Base-by-base conservation (phyloP, 1,140 invertebrate genomes). In the Thalassaphorura encarpata region DNA sequence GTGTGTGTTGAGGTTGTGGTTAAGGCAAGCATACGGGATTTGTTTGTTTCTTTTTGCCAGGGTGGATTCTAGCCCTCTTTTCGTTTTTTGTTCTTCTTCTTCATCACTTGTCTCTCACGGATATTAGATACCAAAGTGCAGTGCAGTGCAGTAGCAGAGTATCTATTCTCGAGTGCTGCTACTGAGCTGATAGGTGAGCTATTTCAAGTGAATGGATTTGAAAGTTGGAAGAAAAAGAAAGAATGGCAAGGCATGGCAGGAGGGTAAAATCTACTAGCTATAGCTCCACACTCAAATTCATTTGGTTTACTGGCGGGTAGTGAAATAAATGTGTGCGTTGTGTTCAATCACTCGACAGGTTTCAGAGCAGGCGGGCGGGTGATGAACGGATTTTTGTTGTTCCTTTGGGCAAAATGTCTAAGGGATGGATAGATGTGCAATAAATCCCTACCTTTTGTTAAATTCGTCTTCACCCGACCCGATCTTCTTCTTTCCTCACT, bases 361-460 rank as follows among this genome's bases (percentile, higher is more conserved):
- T n/a, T 36, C 33, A n/a, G 33, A 11, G n/a, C 33, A 36, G 33
- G 33, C 33, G 29, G 52, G 23, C 26, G 29, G 27, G 58, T 60
- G 58, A 60, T 60, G 58, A 60, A 55, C 46, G 47, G 43, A 49
- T 56, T 53, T 61, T 61, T 61, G 53, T 56, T 61, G 53, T 61
- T 56, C 39, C 42, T n/a, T 36, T 42, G 40, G 27, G 52, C 41
- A 40, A 29, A 43, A 23, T 29, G 43, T 53, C 56, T 52, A 29
- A 18, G 41, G 26, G 41, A 56, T 56, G 42, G 42, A 18, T 16
- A 45, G 58, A 48, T 40, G 52, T 46, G 58, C 53, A 60, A 60
- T 60, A 60, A 60, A 60, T 60, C 53, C 58, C 52, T n/a, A 60
- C 58, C 58, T 60, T 60, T 60, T 52, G 54, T 49, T 24, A 50